Conservation (phyloP, 2,797 vertebrate genomes). For the Mallotus villosus region DNA sequence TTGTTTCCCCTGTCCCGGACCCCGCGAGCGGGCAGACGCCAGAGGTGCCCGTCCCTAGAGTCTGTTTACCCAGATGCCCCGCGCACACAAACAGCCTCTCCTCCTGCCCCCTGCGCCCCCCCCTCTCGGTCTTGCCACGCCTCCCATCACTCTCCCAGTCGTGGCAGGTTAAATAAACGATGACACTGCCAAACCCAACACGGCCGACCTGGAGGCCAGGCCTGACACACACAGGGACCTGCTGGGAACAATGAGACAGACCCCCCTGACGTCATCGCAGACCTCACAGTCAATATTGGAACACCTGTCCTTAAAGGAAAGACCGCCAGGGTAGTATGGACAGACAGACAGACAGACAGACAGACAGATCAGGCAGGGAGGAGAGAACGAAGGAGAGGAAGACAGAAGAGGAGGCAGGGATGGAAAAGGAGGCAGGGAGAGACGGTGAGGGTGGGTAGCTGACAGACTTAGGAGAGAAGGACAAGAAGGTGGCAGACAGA, state of each 20-base stretch:
- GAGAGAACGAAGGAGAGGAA: too few relatives aligned
- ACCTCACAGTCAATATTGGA: conserved; percentile 66
- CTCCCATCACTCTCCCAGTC: not conserved
- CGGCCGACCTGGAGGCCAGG: not conserved
- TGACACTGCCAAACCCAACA: conserved; percentile 40
- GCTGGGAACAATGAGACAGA: conserved; percentile 46
- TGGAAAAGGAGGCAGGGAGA: not conserved
- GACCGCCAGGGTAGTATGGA: conserved; percentile 19
- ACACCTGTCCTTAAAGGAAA: conserved; percentile 62
- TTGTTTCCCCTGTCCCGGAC: conserved; percentile 58
- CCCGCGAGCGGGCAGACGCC: conserved; percentile 43
- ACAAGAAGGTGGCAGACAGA: not conserved
- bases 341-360: conserved; percentile 36
- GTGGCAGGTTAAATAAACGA: conserved; percentile 47
- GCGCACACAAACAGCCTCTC: conserved; percentile 32
- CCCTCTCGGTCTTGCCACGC: not conserved
- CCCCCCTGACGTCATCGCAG: conserved; percentile 47
- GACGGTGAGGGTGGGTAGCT: not conserved
- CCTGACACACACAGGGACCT: conserved; percentile 32
- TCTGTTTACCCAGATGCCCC: conserved; percentile 60
- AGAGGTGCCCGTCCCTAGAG: conserved; percentile 41
- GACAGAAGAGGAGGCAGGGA: not conserved
- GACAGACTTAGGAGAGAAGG: not conserved
- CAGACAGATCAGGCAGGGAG: not conserved
- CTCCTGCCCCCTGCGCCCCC: not conserved